Base-by-base conservation (phyloP, 1,140 invertebrate species). In the Stegodyphus mimosarum region DNA sequence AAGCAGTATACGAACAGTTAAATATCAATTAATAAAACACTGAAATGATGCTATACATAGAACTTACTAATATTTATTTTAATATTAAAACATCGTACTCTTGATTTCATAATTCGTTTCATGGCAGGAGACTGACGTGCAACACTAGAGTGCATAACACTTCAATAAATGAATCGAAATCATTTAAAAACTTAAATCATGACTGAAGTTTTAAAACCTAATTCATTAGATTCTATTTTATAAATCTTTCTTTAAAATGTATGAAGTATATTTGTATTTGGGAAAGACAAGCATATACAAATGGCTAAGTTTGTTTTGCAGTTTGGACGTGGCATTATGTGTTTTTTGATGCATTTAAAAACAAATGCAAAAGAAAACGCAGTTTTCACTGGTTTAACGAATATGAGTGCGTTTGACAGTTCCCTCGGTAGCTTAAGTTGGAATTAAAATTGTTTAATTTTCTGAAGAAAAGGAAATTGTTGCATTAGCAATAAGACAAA, bases 1-100 rank as follows among this genome's bases (percentile, higher is more conserved):
- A 74, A 63, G 53, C 60, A 18, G 49, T 66, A 53, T 33, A 72
- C 71, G 80, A 83, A 74, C 63, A 74, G 48, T 79, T 63, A 49
- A 69, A 70, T 67, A 67, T 17, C 64, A 67, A 80, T 53, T 83
- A 83, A 52, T 83, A 74, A 75, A 83, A 83, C 81, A 83, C 81
- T 75, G 81, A 83, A 83, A 83, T 83, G 60, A 83, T 83, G 52
- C 81, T 83, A 83, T 83, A 83, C 73, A 75, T 83, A 67, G 63
- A 83, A 76, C 64, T 83, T 52, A 48, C 81, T 83, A 83, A 13
- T 75, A 75, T 69, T 63, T 75, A 75, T 51, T 66, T 75, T 15
- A 15, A n/a, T 67, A 67, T 13, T 83, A 75, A 75, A 83, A 75
- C 72, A 83, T 75, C 63, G 51, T 55, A 74, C 76, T 71, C 33